Percentiles rank a stretch among this genome's conserved stretches.
phyloP scores from a whole-genome alignment of 2,888 invertebrate genomes.

The Drosophila birchii region DNA sequence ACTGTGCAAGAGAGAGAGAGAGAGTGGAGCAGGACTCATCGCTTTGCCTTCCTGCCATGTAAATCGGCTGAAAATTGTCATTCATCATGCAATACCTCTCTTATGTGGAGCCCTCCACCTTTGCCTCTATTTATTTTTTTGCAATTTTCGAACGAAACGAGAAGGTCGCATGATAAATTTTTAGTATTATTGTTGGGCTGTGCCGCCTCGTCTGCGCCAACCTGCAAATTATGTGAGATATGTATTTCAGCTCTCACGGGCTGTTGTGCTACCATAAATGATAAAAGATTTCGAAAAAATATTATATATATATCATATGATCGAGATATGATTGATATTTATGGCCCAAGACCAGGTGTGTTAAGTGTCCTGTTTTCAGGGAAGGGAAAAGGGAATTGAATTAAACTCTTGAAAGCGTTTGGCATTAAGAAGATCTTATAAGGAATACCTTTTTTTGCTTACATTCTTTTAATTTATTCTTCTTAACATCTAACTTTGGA shows the following conservation, averaged over 20 bases:
- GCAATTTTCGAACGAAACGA: constrained; percentile 1
- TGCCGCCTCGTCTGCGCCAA: constrained; percentile 22
- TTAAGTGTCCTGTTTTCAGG: constrained; percentile 5
- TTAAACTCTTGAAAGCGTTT: not conserved
- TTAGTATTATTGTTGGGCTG: constrained; percentile 51
- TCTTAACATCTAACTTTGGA: not conserved
- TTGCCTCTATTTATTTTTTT: constrained; percentile 14
- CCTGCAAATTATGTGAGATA: constrained; percentile 58
- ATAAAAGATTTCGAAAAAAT: constrained; percentile 39
- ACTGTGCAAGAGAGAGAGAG: constrained; percentile 20
- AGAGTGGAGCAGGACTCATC: constrained; percentile 7
- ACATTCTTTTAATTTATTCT: not conserved
- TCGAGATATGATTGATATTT: constrained; percentile 64
- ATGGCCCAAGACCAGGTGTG: constrained; percentile 39
- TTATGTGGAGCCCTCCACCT: constrained; percentile 13
- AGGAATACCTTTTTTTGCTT: not conserved
- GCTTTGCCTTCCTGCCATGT: constrained; percentile 24
- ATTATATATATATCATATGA: constrained; percentile 40
- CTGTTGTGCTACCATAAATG: constrained; percentile 2
- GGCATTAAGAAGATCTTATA: not conserved
- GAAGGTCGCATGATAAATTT: constrained; percentile 51
- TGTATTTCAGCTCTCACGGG: constrained; percentile 16
- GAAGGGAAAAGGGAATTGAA: not conserved
- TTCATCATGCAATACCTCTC: constrained; percentile 65
- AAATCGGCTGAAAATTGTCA: constrained; percentile 77